Base-by-base conservation (phyloP, 2,888 invertebrate genomes). In the Agonopterix arenella region DNA sequence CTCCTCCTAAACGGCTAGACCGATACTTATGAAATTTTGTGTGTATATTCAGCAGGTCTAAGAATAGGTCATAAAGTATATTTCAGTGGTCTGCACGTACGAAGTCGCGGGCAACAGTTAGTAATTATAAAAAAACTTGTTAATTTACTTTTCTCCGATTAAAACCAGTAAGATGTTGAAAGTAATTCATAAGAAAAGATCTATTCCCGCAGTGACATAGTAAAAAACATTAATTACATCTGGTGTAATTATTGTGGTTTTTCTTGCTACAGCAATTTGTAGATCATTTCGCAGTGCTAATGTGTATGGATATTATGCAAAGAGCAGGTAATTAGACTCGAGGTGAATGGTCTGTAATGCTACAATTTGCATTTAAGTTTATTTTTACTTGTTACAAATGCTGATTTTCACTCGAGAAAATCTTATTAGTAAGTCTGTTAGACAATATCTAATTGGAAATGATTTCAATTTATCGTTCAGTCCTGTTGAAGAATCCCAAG, bases 291-390 rank as follows among this genome's bases (percentile, higher is more conserved):
- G 78, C 77, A 74, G 74, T 76, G 80, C 78, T 83, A 84, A 85
- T 83, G 85, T 77, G 73, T 75, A 77, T 80, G 80, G 76, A 84
- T 82, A 82, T 82, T 84, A 84, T 77, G 80, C 78, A 79, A 80
- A 81, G 73, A 81, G 73, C 69, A 60, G 64, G 78, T 80, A 84
- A 84, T 85, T 84, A 84, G 69, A 78, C 64, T 62, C 61, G 76
- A 81, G 79, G 76, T 76, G 77, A 84, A 82, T 68, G 78, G 64
- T 74, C 79, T 68, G 69, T 74, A 70, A 76, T 74, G 71, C 69
- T 72, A 76, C 75, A 74, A 76, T 80, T 76, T 77, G 69, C 72
- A 68, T 64, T 28, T 28, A 66, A 72, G 56, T 61, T 59, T 60
- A 60, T 72, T 69, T 73, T 70, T 67, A 66, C 59, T 55, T 28